Evolutionary conservation across 1,140 invertebrate genomes (phyloP).

Genomic region (Sycobia sp.): DNA sequence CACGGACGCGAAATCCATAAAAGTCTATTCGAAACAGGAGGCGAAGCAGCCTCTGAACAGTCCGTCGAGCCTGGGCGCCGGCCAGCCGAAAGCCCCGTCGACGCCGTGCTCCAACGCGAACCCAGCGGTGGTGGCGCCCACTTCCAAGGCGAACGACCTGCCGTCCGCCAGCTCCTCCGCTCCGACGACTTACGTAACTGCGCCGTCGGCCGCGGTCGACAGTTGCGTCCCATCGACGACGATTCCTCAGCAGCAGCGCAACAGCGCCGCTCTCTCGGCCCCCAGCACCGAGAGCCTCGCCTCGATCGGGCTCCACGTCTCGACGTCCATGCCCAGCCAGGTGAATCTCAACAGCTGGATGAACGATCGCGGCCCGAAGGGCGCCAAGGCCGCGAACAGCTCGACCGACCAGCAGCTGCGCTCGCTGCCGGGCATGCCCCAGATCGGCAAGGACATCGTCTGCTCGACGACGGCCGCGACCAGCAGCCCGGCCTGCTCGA

Average conservation of each 20-base stretch:
- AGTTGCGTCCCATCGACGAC: neutral
- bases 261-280: neutral
- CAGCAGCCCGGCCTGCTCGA: slow-evolving; percentile 28
- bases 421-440: slow-evolving; percentile 23
- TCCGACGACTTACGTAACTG: slow-evolving; percentile 17
- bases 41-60: neutral
- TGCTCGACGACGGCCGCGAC: slow-evolving; percentile 29
- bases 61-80: neutral
- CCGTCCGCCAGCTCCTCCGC: neutral
- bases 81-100: neutral
- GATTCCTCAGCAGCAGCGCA: neutral
- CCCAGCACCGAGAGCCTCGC: slow-evolving; percentile 32
- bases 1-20: slow-evolving; percentile 33
- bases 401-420: slow-evolving; percentile 13
- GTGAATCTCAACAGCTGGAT: slow-evolving; percentile 14
- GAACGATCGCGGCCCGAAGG: neutral
- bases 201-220: neutral
- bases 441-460: slow-evolving; percentile 27
- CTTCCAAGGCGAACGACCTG: neutral
- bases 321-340: slow-evolving; percentile 36
- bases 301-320: slow-evolving; percentile 40
- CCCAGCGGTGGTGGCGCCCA: neutral
- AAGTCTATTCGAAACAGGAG: slow-evolving; percentile 30
- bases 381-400: neutral
- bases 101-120: neutral